phyloP scores from a whole-genome alignment of 2,113 vertebrate genomes.

The Bos indicus region DNA sequence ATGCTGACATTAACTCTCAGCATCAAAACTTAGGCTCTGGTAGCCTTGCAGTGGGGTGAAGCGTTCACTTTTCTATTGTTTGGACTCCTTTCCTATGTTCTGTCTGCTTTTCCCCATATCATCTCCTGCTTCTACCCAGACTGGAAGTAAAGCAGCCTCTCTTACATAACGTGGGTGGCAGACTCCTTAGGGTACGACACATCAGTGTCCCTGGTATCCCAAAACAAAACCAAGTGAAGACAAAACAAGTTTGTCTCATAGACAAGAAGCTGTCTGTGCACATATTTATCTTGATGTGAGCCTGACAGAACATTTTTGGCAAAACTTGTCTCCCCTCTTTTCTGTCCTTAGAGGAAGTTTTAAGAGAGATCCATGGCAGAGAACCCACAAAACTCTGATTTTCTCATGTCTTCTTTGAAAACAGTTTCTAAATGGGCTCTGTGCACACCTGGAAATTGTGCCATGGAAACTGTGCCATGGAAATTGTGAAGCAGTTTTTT shows the following conservation, averaged over 20 bases:
- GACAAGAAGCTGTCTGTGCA: neutral
- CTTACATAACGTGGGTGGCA: accelerated
- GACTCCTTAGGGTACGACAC: neutral
- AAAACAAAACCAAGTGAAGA: neutral
- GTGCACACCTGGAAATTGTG: too few relatives aligned
- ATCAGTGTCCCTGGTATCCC: neutral
- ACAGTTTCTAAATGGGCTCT: neutral
- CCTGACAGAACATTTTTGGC: neutral
- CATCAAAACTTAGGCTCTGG: neutral
- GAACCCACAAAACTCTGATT: neutral
- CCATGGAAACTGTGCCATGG: accelerated
- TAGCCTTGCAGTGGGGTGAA: neutral
- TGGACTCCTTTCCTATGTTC: neutral
- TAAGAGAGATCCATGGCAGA: neutral
- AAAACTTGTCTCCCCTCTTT: neutral
- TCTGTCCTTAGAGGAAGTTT: neutral
- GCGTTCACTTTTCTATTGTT: neutral
- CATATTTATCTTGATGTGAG: neutral
- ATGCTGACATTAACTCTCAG: neutral
- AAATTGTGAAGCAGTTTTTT: neutral
- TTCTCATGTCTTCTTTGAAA: neutral
- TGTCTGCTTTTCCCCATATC: neutral
- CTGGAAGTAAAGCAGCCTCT: neutral
- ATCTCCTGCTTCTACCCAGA: neutral
- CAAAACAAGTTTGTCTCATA: neutral